These are phyloP conservation scores for Porphyrio hochstetteri DNA, from an alignment of 2,113 vertebrate species.

Conservation along the genomic window DNA sequence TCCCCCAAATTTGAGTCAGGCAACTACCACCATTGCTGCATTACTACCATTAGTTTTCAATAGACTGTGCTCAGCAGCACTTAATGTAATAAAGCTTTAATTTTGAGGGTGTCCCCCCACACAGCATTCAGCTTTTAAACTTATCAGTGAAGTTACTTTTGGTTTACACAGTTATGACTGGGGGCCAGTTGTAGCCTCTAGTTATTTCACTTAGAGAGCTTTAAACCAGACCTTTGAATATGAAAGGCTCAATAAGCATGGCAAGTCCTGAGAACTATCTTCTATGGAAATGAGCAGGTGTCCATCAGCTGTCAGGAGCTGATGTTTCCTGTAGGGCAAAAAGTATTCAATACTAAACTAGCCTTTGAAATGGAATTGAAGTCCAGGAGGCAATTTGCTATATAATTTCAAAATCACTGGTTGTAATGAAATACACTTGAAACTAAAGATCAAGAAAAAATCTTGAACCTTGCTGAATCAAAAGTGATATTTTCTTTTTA, in stretches of 20 bases:
- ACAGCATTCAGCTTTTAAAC: neutral
- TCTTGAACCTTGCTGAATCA: neutral
- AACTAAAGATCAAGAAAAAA: neutral
- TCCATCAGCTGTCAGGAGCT: slow-evolving; percentile 12
- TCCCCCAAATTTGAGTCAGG: too few relatives aligned
- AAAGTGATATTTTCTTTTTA: neutral
- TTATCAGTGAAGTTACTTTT: neutral
- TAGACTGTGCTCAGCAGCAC: neutral
- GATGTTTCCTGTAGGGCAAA: neutral
- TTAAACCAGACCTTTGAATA: neutral
- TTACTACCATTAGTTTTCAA: neutral
- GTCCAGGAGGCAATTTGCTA: neutral
- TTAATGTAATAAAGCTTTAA: neutral
- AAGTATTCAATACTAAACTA: neutral
- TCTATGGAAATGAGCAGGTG: neutral
- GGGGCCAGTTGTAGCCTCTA: neutral
- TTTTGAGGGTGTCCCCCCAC: neutral
- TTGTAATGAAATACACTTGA: neutral
- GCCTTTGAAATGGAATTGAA: neutral
- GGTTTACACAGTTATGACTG: neutral
- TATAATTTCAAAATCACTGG: neutral
- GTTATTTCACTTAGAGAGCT: slow-evolving; percentile 4
- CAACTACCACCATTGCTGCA: neutral
- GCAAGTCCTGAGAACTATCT: neutral
- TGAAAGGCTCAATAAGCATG: neutral